Base-by-base conservation (phyloP, 2,113 vertebrate genomes). In the Percina caprodes region DNA sequence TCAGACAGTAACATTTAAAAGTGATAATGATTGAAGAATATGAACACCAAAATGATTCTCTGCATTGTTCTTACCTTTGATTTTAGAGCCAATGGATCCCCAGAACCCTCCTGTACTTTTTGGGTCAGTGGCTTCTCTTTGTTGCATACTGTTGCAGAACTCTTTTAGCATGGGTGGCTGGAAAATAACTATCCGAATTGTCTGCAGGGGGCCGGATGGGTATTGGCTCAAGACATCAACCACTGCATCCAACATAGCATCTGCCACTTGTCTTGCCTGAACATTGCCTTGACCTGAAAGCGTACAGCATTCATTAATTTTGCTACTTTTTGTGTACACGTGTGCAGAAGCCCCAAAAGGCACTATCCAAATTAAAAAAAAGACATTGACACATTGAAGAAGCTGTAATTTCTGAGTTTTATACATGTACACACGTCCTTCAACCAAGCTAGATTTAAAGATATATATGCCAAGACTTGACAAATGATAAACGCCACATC, bases 171-270 rank as follows among this genome's bases (percentile, higher is more conserved):
- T 95, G 1, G 58, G 60, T 2, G 78, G 39, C 69, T 95, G 80
- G 62, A 95, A 95, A 77, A 95, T 88, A 9, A 96, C 91, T 3
- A 96, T 80, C 30, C 91, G 86, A 59, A 96, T 30, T 9, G 74
- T 86, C 51, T 73, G 85, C 49, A 96, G 70, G 9, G 74, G 58
- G 7, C 74, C 68, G 5, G 68, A 35, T 19, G 84, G 4, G 52
- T 81, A 87, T 75, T 89, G 84, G 4, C 23, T 85, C 52, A 92
- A 39, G 60, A 92, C 89, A 0, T 94, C 92, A 24, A 90, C 68
- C 13, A 94, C 78, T 42, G 86, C 93, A 39, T 95, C 94, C 79
- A 96, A 69, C 93, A 96, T 95, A 73, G 92, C 83, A 24, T 95
- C 94, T 15, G 95, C 95, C 9, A 94, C 94, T 8, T 83, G 71